Evolutionary conservation across 2,888 invertebrate genomes (phyloP).

Genomic region (Pterostichus niger): DNA sequence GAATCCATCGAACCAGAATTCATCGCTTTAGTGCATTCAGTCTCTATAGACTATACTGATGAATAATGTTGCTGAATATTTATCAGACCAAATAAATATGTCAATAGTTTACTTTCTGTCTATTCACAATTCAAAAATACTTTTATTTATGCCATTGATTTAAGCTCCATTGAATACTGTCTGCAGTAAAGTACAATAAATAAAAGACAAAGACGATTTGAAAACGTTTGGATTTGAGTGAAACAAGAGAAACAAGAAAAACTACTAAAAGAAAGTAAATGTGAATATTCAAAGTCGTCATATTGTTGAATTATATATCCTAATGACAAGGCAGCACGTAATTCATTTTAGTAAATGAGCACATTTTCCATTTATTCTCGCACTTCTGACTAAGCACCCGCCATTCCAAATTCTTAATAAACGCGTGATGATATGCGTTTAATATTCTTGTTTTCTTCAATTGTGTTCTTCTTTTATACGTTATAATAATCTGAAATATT

Average conservation of each 20-base stretch:
- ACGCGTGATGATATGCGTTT: slow-evolving; percentile 29
- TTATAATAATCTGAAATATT: slow-evolving; percentile 20
- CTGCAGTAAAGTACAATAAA: slow-evolving; percentile 1
- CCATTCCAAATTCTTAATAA: slow-evolving; percentile 41
- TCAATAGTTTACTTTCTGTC: too few species aligned
- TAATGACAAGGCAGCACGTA: slow-evolving; percentile 24
- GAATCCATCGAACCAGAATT: too few species aligned
- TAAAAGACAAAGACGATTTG: slow-evolving; percentile 1
- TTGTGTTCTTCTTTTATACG: slow-evolving; percentile 22
- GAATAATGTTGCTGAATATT: too few species aligned
- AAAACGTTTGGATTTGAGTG: slow-evolving; percentile 15
- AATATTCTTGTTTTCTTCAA: slow-evolving; percentile 11
- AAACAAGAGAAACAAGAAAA: slow-evolving; percentile 13
- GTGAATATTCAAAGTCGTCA: slow-evolving; percentile 18
- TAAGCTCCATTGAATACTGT: too few species aligned
- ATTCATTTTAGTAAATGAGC: slow-evolving; percentile 44
- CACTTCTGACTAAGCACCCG: neutral
- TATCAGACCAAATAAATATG: too few species aligned
- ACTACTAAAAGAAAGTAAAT: slow-evolving; percentile 10
- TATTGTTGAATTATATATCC: neutral
- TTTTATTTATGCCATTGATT: too few species aligned
- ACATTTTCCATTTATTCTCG: slow-evolving; percentile 29
- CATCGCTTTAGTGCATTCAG: too few species aligned
- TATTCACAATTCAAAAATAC: too few species aligned
- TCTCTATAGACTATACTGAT: too few species aligned